These are phyloP conservation scores for Chrysomela aeneicollis DNA, from an alignment of 2,888 invertebrate genomes.

Conservation along the genomic window DNA sequence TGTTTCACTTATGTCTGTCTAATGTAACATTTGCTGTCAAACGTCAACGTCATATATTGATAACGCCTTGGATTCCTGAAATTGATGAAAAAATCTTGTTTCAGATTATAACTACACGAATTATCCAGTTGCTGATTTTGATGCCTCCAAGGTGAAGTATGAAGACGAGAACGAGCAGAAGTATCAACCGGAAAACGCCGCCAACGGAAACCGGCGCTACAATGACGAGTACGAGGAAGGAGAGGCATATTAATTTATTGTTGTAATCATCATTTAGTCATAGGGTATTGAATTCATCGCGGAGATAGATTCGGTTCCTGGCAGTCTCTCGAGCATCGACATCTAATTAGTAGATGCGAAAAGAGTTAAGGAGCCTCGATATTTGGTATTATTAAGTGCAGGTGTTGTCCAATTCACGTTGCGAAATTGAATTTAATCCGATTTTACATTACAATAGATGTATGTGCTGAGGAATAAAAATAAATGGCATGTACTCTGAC, in stretches of 20 bases:
- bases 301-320: no score
- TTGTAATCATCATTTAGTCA: neutral
- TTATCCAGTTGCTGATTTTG: slow-evolving; percentile 66
- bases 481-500: neutral
- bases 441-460: neutral
- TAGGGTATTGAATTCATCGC: neutral
- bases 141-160: slow-evolving; percentile 72
- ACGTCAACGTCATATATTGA: neutral
- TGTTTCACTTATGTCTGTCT: neutral
- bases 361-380: no score
- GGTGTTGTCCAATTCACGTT: neutral
- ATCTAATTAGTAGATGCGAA: no score
- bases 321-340: no score
- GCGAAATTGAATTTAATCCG: neutral
- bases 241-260: slow-evolving; percentile 57
- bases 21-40: no score
- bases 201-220: slow-evolving; percentile 59
- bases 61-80: neutral
- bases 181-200: slow-evolving; percentile 69
- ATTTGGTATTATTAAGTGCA: no score
- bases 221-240: slow-evolving; percentile 61
- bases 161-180: slow-evolving; percentile 78
- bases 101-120: slow-evolving; percentile 77
- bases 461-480: neutral
- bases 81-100: no score